Percentiles rank a stretch among this genome's conserved stretches.
Evolutionary conservation across 2,797 vertebrate genomes (phyloP).

Genomic region (Microhierax caerulescens): DNA sequence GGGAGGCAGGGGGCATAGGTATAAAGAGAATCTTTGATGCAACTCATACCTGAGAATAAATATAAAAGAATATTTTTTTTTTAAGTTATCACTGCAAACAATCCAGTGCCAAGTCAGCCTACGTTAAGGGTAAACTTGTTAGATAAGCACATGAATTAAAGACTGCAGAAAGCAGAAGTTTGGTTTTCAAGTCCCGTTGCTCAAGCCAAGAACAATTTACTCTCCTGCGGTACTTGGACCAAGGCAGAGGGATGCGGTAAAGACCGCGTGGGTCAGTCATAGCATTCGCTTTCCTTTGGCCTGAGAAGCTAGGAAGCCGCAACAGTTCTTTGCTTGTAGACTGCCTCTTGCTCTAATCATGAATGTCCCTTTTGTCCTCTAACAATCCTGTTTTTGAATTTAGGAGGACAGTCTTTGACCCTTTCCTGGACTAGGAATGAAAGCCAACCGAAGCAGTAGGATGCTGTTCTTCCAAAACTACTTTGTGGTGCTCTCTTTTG

Average conservation of each 20-base stretch:
- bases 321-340: background rate
- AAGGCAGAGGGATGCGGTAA: background rate
- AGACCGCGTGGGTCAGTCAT: background rate
- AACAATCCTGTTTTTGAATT: conserved; percentile 6
- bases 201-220: background rate
- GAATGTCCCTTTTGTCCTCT: conserved; percentile 16
- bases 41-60: background rate
- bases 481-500: background rate
- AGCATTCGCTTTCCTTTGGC: background rate
- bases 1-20: background rate
- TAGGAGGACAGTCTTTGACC: background rate
- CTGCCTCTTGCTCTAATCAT: conserved; percentile 19
- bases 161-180: background rate
- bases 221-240: background rate
- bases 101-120: background rate
- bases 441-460: background rate
- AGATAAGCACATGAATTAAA: background rate
- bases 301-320: background rate
- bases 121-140: background rate
- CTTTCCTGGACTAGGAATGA: background rate
- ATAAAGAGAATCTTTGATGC: background rate
- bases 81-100: background rate
- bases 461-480: background rate
- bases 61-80: accelerated
- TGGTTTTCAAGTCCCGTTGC: background rate